Evolutionary conservation across 2,888 invertebrate genomes (phyloP).

Genomic region (Aphrophora alni): DNA sequence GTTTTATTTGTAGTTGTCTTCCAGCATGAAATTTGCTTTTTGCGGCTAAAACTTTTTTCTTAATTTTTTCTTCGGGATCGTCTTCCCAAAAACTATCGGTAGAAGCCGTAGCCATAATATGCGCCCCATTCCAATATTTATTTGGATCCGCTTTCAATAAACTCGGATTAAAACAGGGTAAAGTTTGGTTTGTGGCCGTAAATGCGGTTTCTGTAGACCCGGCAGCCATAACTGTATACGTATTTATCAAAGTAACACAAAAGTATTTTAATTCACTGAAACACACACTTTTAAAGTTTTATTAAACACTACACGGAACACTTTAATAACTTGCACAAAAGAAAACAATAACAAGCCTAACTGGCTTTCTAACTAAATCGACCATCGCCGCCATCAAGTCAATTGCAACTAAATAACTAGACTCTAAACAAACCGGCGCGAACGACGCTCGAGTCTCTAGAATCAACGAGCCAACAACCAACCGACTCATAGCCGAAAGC

Average conservation of each 20-base stretch:
- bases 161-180: slow-evolving; percentile 48
- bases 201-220: slow-evolving; percentile 54
- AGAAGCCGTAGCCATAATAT: slow-evolving; percentile 55
- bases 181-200: slow-evolving; percentile 50
- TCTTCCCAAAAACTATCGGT: slow-evolving; percentile 56
- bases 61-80: slow-evolving; percentile 54
- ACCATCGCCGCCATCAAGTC: not conserved
- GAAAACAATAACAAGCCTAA: not conserved
- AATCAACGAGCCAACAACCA: not conserved
- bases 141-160: slow-evolving; percentile 48
- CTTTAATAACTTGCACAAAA: not conserved
- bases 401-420: not conserved
- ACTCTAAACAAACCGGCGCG: not conserved
- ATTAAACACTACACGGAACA: not conserved
- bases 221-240: slow-evolving; percentile 51
- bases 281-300: not conserved
- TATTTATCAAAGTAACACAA: not conserved
- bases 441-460: not conserved
- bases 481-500: not conserved
- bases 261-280: not conserved
- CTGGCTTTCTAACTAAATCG: not conserved
- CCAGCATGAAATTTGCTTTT: slow-evolving; percentile 57
- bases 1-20: slow-evolving; percentile 57
- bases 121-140: slow-evolving; percentile 50
- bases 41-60: slow-evolving; percentile 55